A percentile compares a stretch with the other conserved stretches of the same genome.
Conservation (phyloP, 2,888 invertebrate species). For the Timema podura region DNA sequence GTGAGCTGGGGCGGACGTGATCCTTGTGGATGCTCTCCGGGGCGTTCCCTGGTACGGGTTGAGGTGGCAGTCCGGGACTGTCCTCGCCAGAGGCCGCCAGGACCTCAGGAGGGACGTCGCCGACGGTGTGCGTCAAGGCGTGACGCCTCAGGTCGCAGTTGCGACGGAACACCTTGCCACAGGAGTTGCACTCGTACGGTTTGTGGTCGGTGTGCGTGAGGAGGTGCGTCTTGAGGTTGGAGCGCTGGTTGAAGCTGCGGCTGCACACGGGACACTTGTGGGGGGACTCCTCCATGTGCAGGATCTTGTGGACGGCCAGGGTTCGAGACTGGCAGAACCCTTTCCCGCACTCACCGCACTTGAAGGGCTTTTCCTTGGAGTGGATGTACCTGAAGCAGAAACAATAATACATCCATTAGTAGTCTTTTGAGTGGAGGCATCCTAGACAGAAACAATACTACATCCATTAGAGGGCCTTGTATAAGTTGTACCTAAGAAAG, state of each 20-base stretch:
- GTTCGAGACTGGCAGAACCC: conserved; percentile 96
- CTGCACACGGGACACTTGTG: conserved; percentile 90
- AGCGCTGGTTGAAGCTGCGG: conserved; percentile 83
- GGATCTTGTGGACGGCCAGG: conserved; percentile 88
- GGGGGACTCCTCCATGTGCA: conserved; percentile 89
- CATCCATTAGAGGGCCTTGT: background rate
- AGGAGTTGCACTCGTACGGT: conserved; percentile 83
- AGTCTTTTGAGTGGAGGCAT: conserved; percentile 39
- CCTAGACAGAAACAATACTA: background rate
- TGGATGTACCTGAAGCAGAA: conserved; percentile 83
- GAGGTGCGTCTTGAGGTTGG: conserved; percentile 84
- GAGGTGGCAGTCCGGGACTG: conserved; percentile 31
- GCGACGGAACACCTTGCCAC: conserved; percentile 84
- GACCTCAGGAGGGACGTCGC: conserved; percentile 77
- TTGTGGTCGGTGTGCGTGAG: conserved; percentile 88
- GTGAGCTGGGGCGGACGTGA: conserved; percentile 19
- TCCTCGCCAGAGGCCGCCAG: conserved; percentile 45
- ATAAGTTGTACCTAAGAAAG: too few relatives aligned
- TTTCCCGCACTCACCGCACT: conserved; percentile 93
- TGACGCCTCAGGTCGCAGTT: conserved; percentile 89
- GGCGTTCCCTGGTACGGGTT: conserved; percentile 44
- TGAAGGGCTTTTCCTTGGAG: conserved; percentile 96
- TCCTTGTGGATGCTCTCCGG: conserved; percentile 51
- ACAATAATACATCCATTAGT: too few relatives aligned
- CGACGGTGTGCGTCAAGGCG: conserved; percentile 84